A percentile compares a stretch with the other conserved stretches of the same genome.
Evolutionary conservation across 2,888 invertebrate genomes (phyloP).

Genomic region (Panzeria rudis): DNA sequence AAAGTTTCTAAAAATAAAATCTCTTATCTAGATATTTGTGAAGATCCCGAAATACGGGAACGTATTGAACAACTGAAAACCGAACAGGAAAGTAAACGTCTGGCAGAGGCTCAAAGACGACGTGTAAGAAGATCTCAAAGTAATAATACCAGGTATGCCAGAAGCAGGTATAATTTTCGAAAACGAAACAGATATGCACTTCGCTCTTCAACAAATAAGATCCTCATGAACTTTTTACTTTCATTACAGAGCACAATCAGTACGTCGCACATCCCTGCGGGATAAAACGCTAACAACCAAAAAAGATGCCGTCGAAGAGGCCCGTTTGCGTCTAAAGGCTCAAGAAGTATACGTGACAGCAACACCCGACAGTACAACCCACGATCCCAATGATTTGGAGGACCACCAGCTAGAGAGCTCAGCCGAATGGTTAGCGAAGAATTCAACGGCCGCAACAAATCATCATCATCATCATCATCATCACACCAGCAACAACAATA

Average conservation of each 20-base stretch:
- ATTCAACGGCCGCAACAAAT: conserved; percentile 68
- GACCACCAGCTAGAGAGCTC: conserved; percentile 60
- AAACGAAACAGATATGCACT: too few relatives aligned
- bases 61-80: conserved; percentile 94
- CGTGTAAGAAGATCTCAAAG: conserved; percentile 90
- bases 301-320: conserved; percentile 97
- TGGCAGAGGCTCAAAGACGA: conserved; percentile 85
- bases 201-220: neutral
- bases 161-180: too few relatives aligned
- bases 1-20: neutral
- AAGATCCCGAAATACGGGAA: conserved; percentile 96
- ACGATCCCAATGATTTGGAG: conserved; percentile 74
- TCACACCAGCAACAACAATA: conserved; percentile 68
- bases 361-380: conserved; percentile 78
- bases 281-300: conserved; percentile 97
- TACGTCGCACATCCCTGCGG: conserved; percentile 95
- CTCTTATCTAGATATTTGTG: conserved; percentile 91
- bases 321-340: conserved; percentile 88
- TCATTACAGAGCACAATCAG: conserved; percentile 91
- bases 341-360: conserved; percentile 84
- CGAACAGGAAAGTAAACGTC: conserved; percentile 92
- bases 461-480: conserved; percentile 75
- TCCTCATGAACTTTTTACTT: neutral
- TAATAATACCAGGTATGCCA: conserved; percentile 85
- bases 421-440: conserved; percentile 66